A percentile compares a stretch with the other conserved stretches of the same genome.
Conservation (phyloP, 2,888 invertebrate species). For the Anticlea derivata region DNA sequence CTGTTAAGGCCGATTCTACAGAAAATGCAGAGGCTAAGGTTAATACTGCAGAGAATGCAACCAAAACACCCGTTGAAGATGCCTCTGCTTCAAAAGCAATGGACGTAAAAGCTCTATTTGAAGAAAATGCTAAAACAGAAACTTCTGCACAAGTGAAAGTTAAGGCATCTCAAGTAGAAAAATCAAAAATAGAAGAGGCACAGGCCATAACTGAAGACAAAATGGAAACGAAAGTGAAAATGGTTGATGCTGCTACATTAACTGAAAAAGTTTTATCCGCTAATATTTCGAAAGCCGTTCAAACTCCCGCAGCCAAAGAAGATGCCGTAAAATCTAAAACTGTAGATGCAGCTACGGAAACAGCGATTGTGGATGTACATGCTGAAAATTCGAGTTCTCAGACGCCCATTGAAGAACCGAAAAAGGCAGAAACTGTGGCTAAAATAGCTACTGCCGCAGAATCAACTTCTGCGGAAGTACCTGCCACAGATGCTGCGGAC, state of each 20-base stretch:
- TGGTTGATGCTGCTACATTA: slow-evolving; percentile 23
- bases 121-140: not conserved
- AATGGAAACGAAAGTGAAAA: slow-evolving; percentile 7
- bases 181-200: slow-evolving; percentile 3
- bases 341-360: slow-evolving; percentile 21
- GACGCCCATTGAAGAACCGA: not conserved
- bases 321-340: not conserved
- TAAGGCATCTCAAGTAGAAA: not conserved
- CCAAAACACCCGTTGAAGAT: not conserved
- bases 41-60: not conserved
- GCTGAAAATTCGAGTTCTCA: not conserved
- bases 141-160: not conserved
- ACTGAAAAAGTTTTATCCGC: slow-evolving; percentile 3
- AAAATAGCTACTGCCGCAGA: slow-evolving; percentile 9
- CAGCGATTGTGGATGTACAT: not conserved
- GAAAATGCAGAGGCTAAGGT: not conserved
- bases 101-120: not conserved
- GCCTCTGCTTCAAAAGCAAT: not conserved
- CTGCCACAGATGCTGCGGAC: not conserved
- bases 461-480: not conserved
- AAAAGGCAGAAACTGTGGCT: slow-evolving; percentile 1
- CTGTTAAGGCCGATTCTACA: slow-evolving; percentile 1
- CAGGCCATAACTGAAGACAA: not conserved
- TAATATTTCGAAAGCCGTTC: not conserved
- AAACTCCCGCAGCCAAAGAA: not conserved